These are phyloP conservation scores for Pipistrellus pipistrellus DNA, from an alignment of 2,797 vertebrate species.

Conservation along the genomic window DNA sequence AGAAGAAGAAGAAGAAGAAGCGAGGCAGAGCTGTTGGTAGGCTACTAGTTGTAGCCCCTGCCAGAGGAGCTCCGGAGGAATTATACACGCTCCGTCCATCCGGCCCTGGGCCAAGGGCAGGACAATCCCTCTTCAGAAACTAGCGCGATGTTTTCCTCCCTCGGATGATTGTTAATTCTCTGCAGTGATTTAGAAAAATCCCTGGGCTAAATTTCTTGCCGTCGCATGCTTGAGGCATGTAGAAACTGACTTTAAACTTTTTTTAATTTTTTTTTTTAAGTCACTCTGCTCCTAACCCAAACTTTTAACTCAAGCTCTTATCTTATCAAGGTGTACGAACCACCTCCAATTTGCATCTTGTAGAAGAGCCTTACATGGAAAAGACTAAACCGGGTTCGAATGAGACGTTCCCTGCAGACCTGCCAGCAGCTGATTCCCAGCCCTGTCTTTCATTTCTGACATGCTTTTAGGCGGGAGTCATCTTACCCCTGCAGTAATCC, in stretches of 20 bases:
- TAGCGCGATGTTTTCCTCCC: constrained; percentile 27
- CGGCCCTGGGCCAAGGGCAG: not conserved
- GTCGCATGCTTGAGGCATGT: constrained; percentile 53
- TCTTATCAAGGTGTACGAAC: constrained; percentile 15
- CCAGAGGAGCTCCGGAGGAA: constrained; percentile 53
- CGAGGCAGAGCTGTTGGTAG: not conserved
- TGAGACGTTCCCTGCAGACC: constrained; percentile 57
- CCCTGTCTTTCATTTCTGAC: constrained; percentile 74
- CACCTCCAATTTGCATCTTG: constrained; percentile 64
- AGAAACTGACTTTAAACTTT: constrained; percentile 60
- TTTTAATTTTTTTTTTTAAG: not conserved
- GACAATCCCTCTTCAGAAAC: constrained; percentile 59
- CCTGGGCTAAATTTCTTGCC: constrained; percentile 54
- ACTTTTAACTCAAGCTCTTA: constrained; percentile 63
- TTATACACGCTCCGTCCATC: not conserved
- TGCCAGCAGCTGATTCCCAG: constrained; percentile 65
- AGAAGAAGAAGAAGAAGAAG: too few relatives aligned
- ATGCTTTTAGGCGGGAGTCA: constrained; percentile 70
- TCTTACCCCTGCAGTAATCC: constrained; percentile 69
- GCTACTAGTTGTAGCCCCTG: not conserved
- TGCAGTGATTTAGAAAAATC: constrained; percentile 71
- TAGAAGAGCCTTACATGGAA: constrained; percentile 66
- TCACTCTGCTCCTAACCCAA: constrained; percentile 56
- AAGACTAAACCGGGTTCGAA: constrained; percentile 70
- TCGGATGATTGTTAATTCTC: constrained; percentile 71